A percentile compares a stretch with the other conserved stretches of the same genome.
Conservation (phyloP, 35 echinoderm and acorn worm genomes). For the Patiria miniata region DNA sequence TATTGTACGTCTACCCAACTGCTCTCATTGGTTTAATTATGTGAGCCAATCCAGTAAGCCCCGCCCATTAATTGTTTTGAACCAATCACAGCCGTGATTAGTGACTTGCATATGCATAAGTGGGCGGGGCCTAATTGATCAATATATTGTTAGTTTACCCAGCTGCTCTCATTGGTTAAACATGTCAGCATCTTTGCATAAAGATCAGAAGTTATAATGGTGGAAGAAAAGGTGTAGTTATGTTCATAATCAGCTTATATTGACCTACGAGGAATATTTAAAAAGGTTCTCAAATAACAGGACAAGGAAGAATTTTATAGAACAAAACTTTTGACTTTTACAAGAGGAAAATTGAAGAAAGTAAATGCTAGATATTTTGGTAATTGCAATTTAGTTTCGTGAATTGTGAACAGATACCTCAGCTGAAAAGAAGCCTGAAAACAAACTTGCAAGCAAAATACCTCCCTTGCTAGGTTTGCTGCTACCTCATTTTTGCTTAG, state of each 20-base stretch:
- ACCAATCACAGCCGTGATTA: not conserved
- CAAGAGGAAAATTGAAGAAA: no score
- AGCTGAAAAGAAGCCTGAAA: not conserved
- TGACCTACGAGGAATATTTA: no score
- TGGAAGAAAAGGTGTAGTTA: no score
- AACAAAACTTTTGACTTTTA: no score
- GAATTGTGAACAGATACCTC: not conserved
- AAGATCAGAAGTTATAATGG: no score
- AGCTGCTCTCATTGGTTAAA: not conserved
- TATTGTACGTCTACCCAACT: not conserved
- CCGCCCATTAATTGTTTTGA: not conserved
- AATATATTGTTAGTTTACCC: not conserved
- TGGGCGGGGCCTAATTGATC: not conserved
- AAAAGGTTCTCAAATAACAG: not conserved
- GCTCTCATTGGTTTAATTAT: not conserved
- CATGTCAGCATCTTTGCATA: not conserved
- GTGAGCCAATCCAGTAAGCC: not conserved
- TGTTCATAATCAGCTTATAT: no score
- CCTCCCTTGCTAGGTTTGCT: not conserved
- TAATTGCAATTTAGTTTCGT: not conserved
- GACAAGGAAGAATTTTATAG: not conserved
- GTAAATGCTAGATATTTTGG: not conserved
- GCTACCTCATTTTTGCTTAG: not conserved
- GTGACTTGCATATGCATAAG: not conserved
- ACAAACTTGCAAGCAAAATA: not conserved